Evolutionary conservation across 2,797 vertebrate species (phyloP).

Genomic region (Anguilla marmorata): DNA sequence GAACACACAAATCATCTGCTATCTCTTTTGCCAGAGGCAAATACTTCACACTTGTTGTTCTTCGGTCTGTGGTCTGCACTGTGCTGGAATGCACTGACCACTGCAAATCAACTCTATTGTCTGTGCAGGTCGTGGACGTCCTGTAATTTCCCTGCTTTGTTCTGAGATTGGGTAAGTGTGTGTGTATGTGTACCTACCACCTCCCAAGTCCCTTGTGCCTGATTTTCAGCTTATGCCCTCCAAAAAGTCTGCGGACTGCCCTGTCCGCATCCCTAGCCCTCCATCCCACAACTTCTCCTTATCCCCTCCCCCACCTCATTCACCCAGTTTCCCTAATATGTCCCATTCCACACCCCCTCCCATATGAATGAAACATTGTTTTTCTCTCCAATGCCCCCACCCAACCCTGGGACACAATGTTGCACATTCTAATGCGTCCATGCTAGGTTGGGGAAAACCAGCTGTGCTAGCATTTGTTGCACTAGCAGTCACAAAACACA

Average conservation of each 20-base stretch:
- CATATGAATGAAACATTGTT: conserved; percentile 32
- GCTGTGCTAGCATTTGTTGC: conserved; percentile 47
- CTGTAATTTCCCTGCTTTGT: background rate
- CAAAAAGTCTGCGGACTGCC: conserved; percentile 51
- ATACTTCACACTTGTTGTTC: conserved; percentile 12
- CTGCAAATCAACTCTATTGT: conserved; percentile 11
- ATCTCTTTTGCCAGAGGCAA: conserved; percentile 9
- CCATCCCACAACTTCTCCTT: background rate
- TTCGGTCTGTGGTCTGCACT: background rate
- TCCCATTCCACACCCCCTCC: conserved; percentile 15
- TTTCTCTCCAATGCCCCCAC: conserved; percentile 21
- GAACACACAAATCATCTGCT: conserved; percentile 5
- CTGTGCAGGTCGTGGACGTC: background rate
- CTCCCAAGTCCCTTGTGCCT: background rate
- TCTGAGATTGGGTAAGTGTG: conserved; percentile 1
- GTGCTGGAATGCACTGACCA: conserved; percentile 10
- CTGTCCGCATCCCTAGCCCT: conserved; percentile 38
- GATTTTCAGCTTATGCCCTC: background rate
- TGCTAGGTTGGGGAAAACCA: conserved; percentile 37
- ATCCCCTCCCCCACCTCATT: background rate
- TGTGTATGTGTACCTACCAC: background rate
- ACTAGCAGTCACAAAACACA: conserved; percentile 38
- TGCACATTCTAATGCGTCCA: conserved; percentile 38
- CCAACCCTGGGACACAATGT: conserved; percentile 41
- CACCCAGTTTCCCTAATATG: conserved; percentile 18